Conservation (phyloP, 2,797 vertebrate genomes). For the Schizopygopsis pylzovi region DNA sequence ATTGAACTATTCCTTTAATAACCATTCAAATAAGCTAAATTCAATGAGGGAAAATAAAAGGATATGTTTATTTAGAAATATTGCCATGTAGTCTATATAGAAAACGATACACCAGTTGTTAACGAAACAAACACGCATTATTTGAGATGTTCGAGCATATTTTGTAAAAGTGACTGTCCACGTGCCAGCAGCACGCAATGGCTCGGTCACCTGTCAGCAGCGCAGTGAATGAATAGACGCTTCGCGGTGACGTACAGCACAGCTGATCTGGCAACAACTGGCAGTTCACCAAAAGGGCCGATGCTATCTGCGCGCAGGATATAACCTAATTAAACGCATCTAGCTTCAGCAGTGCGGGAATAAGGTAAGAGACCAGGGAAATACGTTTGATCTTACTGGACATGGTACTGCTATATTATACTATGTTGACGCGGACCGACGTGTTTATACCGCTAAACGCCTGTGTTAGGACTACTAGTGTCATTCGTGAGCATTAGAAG, state of each 20-base stretch:
- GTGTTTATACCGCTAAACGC: conserved; percentile 2
- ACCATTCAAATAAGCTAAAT: neutral
- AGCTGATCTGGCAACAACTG: conserved; percentile 56
- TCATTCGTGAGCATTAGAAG: neutral
- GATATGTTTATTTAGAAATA: neutral
- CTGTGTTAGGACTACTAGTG: neutral
- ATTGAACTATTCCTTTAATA: neutral
- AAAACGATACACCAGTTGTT: neutral
- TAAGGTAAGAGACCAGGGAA: conserved; percentile 32
- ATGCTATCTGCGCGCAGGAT: neutral
- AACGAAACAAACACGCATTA: neutral
- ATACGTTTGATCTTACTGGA: neutral
- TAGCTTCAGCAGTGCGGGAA: conserved; percentile 23
- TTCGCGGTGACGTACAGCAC: conserved; percentile 46
- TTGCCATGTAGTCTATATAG: neutral
- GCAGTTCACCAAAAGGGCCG: conserved; percentile 24
- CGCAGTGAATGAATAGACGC: conserved; percentile 17
- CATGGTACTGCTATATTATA: neutral
- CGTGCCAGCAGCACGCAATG: neutral
- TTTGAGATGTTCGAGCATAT: neutral
- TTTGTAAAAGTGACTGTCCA: neutral
- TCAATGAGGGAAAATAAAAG: neutral
- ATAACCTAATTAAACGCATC: neutral
- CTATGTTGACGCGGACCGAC: neutral
- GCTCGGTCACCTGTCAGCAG: conserved; percentile 32